Conservation (phyloP, 1,140 invertebrate genomes). For the Drosophila nigrodunni region DNA sequence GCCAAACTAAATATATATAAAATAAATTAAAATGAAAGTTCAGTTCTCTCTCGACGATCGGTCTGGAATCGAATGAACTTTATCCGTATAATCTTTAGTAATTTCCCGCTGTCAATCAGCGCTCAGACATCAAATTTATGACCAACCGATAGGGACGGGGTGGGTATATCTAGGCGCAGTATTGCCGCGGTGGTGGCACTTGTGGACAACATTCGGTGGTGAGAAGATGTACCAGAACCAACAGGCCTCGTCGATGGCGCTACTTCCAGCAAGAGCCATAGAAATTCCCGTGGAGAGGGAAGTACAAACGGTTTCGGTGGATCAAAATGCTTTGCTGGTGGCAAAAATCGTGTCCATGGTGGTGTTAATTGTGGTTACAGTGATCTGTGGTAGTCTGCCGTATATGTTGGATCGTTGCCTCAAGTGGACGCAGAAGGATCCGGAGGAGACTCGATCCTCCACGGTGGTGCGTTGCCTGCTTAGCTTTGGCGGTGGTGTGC, state of each 20-base stretch:
- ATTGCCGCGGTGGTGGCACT: slow-evolving; percentile 32
- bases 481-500: slow-evolving; percentile 95
- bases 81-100: slow-evolving; percentile 12
- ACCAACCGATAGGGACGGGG: slow-evolving; percentile 28
- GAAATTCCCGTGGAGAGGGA: not conserved
- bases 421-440: slow-evolving; percentile 86
- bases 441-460: slow-evolving; percentile 84
- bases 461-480: slow-evolving; percentile 87
- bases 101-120: slow-evolving; percentile 64
- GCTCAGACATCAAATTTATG: slow-evolving; percentile 53
- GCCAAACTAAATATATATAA: slow-evolving; percentile 1
- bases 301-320: slow-evolving; percentile 24
- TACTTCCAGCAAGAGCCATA: not conserved
- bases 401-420: slow-evolving; percentile 88
- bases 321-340: slow-evolving; percentile 84
- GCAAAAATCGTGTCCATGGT: slow-evolving; percentile 91
- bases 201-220: slow-evolving; percentile 16
- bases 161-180: slow-evolving; percentile 17
- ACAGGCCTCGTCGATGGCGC: not conserved
- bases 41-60: not conserved
- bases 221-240: slow-evolving; percentile 43
- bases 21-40: not conserved
- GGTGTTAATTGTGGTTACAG: slow-evolving; percentile 88
- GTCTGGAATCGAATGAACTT: slow-evolving; percentile 18
- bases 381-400: slow-evolving; percentile 89